These are phyloP conservation scores for Oostethus manadensis DNA, from an alignment of 2,113 vertebrate genomes.

Conservation along the genomic window DNA sequence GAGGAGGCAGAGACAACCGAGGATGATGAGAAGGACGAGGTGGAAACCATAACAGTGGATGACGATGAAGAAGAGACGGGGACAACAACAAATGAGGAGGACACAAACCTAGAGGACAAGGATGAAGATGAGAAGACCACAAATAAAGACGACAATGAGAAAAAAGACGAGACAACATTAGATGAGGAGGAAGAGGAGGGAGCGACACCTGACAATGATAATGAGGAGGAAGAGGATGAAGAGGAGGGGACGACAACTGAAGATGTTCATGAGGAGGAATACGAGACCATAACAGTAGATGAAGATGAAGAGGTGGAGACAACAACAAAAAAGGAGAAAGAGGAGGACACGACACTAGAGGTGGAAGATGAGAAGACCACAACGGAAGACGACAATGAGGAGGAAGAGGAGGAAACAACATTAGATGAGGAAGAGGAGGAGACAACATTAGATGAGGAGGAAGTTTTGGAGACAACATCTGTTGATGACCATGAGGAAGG, in stretches of 20 bases:
- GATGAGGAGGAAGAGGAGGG: neutral
- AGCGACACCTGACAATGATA: neutral
- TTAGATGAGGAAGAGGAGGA: neutral
- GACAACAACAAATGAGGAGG: neutral
- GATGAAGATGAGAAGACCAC: conserved; percentile 10
- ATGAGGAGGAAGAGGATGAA: neutral
- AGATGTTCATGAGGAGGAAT: neutral
- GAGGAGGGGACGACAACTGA: neutral
- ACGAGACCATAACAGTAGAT: neutral
- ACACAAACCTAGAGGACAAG: conserved; percentile 7
- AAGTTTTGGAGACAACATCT: neutral
- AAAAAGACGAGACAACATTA: neutral
- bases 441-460: neutral
- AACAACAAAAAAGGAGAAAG: neutral
- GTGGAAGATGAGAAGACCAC: neutral
- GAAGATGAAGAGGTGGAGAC: neutral
- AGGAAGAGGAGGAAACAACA: neutral
- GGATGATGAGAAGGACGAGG: neutral
- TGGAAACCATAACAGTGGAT: neutral
- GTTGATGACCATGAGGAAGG: neutral
- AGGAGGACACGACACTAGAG: neutral
- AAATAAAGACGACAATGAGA: conserved; percentile 9
- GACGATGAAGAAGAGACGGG: neutral
- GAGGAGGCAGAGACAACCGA: neutral
- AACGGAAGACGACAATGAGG: neutral